Percentiles rank a stretch among this genome's conserved stretches.
Evolutionary conservation across 2,888 invertebrate species (phyloP).

Genomic region (Catotricha subobsoleta): DNA sequence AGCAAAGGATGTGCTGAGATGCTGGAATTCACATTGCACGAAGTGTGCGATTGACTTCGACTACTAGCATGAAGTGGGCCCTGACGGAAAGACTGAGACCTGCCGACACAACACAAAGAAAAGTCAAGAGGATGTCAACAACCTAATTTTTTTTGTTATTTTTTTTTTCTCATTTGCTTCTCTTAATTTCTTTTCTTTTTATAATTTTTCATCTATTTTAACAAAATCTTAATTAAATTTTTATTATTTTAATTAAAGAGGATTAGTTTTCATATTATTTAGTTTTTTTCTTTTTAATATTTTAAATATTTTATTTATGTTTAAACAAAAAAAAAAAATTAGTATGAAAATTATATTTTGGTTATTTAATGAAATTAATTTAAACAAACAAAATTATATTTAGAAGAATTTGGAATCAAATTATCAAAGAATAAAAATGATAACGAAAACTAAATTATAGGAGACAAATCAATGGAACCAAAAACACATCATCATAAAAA

Average conservation of each 20-base stretch:
- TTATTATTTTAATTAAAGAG: background rate
- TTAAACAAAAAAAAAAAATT: too few relatives aligned
- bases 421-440: too few relatives aligned
- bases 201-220: background rate
- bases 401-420: too few relatives aligned
- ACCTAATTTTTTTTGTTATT: constrained; percentile 1
- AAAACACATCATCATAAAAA: too few relatives aligned
- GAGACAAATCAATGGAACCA: too few relatives aligned
- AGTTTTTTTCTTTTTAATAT: too few relatives aligned
- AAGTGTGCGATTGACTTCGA: constrained; percentile 38
- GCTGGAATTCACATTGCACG: constrained; percentile 61
- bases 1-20: constrained; percentile 87
- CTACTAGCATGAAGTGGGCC: constrained; percentile 33
- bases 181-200: background rate
- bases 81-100: constrained; percentile 90
- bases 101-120: constrained; percentile 37
- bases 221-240: background rate
- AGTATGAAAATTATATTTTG: too few relatives aligned
- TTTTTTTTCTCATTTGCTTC: constrained; percentile 17
- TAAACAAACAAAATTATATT: too few relatives aligned
- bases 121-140: constrained; percentile 29
- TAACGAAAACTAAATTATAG: too few relatives aligned
- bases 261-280: background rate
- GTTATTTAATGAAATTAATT: too few relatives aligned
- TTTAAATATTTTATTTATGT: too few relatives aligned